Base-by-base conservation (phyloP, 2,888 invertebrate species). In the Sphaerophoria taeniata region DNA sequence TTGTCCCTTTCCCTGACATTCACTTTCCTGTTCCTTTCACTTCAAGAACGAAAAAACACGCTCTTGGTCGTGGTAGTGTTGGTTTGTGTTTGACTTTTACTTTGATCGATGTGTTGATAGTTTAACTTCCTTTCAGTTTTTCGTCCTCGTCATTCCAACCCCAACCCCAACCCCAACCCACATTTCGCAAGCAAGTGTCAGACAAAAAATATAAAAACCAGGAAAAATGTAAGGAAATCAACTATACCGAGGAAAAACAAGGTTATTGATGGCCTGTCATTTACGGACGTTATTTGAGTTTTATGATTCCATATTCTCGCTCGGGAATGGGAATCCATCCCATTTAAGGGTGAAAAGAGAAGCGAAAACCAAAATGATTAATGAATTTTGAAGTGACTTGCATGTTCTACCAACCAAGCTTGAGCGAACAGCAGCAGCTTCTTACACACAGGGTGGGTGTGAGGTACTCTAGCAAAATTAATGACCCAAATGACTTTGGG, bases 381-480 rank as follows among this genome's bases (percentile, higher is more conserved):
- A 91, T 90, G 91, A 90, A 89, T 89, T 90, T 90, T 89, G 89
- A 89, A 91, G 91, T 91, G 91, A 91, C 91, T 91, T 89, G 90
- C 90, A 89, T 89, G 90, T 81, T 81, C 43, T 56, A 16, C 24
- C 24, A 24, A 24, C 24, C 24, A 24, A 24, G 24, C 24, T 24
- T 24, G 24, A 24, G 24, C 24, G 47, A 60, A 69, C 76, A 58
- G 56, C 65, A 70, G 24, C 79, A 71, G 63, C 72, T 83, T 74
- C 63, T 60, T 33, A 36, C 9, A 43, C 11, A 9, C 39, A 4
- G 36, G 16, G 34, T 45, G 61, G 47, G 70, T 72, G 73, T 81
- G 73, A 77, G 81, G 76, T 81, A 76, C 81, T 77, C 81, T 77
- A 45, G 70, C 63, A 85, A 24, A 85, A 85, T 85, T 81, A 85